Conservation (phyloP, 1,140 invertebrate species). For the Pissodes strobi region DNA sequence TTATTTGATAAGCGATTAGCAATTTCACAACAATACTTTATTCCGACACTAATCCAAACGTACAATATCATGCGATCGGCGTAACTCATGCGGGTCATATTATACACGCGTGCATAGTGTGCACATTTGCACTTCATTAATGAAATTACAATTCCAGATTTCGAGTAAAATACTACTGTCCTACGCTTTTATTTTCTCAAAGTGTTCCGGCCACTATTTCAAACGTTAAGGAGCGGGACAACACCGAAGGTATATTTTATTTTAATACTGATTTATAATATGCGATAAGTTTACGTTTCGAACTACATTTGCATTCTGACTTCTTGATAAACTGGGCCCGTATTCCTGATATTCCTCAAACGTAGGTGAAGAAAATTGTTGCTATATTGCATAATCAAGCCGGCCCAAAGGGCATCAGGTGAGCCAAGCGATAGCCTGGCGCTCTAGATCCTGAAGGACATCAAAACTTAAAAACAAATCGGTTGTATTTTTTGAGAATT, state of each 20-base stretch:
- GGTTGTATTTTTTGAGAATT: too few relatives aligned
- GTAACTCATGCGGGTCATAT: slow-evolving; percentile 25
- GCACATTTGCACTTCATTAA: slow-evolving; percentile 39
- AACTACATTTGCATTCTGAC: neutral
- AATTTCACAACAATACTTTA: too few relatives aligned
- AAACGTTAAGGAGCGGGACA: slow-evolving; percentile 27
- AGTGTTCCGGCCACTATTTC: slow-evolving; percentile 26
- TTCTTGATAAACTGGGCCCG: neutral
- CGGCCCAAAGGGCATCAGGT: too few relatives aligned
- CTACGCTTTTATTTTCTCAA: slow-evolving; percentile 25
- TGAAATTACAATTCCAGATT: slow-evolving; percentile 38
- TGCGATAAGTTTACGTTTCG: slow-evolving; percentile 8
- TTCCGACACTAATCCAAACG: slow-evolving; percentile 18
- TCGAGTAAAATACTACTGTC: slow-evolving; percentile 28
- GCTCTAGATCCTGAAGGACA: too few relatives aligned
- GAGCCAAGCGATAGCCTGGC: too few relatives aligned
- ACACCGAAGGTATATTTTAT: slow-evolving; percentile 22
- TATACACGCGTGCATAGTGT: slow-evolving; percentile 28
- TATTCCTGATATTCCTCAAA: too few relatives aligned
- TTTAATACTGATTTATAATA: slow-evolving; percentile 26
- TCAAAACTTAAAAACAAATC: too few relatives aligned
- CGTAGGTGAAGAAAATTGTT: too few relatives aligned
- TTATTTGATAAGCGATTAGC: too few relatives aligned
- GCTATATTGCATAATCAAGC: too few relatives aligned
- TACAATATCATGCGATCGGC: slow-evolving; percentile 22